phyloP scores from a whole-genome alignment of 53 echinoderm and acorn worm species.

The Arbacia lixula region DNA sequence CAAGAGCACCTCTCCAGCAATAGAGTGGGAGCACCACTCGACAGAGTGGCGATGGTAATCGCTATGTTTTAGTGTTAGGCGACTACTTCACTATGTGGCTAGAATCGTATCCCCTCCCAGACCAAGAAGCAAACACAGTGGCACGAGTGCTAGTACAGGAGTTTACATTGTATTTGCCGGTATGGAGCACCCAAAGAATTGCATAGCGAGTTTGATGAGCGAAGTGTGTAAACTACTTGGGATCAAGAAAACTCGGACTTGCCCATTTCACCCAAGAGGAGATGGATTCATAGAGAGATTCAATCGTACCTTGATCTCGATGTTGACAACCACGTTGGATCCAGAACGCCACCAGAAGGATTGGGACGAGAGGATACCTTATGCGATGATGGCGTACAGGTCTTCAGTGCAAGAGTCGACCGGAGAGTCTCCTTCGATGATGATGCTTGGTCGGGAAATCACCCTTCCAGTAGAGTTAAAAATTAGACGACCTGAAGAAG shows the following conservation, averaged over 20 bases:
- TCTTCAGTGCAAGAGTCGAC: constrained; percentile 27
- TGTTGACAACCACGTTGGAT: background rate
- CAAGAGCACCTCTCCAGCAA: constrained; percentile 22
- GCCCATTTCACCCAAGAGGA: background rate
- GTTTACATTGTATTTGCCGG: background rate
- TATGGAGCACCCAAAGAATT: constrained; percentile 26
- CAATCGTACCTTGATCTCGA: constrained; percentile 27
- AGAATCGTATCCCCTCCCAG: constrained; percentile 25
- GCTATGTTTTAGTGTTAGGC: constrained; percentile 16
- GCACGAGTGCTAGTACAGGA: constrained; percentile 23
- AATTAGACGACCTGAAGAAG: background rate
- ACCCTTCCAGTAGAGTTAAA: constrained; percentile 30
- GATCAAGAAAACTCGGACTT: constrained; percentile 25
- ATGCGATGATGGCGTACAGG: constrained; percentile 33
- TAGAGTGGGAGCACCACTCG: constrained; percentile 34
- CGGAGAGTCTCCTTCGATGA: background rate
- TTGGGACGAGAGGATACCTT: constrained; percentile 41
- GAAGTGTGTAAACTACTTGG: background rate
- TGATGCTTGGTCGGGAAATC: constrained; percentile 47
- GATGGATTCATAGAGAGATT: constrained; percentile 52
- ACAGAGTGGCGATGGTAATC: constrained; percentile 44
- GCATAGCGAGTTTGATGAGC: constrained; percentile 24
- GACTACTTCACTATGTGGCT: constrained; percentile 46
- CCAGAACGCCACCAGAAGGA: constrained; percentile 1
- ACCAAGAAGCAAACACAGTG: constrained; percentile 45